Base-by-base conservation (phyloP, 2,888 invertebrate species). In the Melitaea athalia region DNA sequence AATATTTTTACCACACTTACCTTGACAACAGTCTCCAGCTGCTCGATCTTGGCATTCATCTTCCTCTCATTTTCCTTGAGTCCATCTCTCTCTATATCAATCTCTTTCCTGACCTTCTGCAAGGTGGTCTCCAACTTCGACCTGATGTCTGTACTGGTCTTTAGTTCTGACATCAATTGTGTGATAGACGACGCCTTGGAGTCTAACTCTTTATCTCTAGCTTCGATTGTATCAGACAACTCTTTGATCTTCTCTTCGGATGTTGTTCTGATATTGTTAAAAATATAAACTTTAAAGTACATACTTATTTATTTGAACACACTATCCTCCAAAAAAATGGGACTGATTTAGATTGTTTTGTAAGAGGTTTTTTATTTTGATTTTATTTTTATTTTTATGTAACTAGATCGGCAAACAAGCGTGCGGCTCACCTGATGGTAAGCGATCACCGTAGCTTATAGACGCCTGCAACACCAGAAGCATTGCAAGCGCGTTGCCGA, bases 81-180 rank as follows among this genome's bases (percentile, higher is more conserved):
- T 17, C 69, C 67, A 17, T 81, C 77, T 31, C 73, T 76, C 65
- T 81, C 80, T 17, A 61, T 64, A 8, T 78, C 79, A 5, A 76
- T 67, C 11, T 83, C 81, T n/a, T 72, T 77, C 61, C 72, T 79
- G 5, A 75, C 43, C 63, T 72, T 78, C 67, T 78, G 75, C 50
- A 84, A 70, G 14, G 71, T 69, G 0, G 52, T 74, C 60, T 83
- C 81, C 7, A 78, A 65, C 17, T 78, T 78, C 11, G 76, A 77
- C 6, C 78, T 73, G 4, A 77, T 74, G 42, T 84, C 82, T 0
- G 77, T 74, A 12, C 76, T 78, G 3, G 66, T 74, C 63, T 80
- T 78, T 24, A 85, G 75, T 47, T 86, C 82, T 0, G 78, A 76
- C 81, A 83, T 85, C 14, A 87, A 76, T 11, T 79, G 77, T 15